Evolutionary conservation across 2,888 invertebrate genomes (phyloP), one percentile per base, ranked within the genome.

Genomic region (Archips xylosteana): DNA sequence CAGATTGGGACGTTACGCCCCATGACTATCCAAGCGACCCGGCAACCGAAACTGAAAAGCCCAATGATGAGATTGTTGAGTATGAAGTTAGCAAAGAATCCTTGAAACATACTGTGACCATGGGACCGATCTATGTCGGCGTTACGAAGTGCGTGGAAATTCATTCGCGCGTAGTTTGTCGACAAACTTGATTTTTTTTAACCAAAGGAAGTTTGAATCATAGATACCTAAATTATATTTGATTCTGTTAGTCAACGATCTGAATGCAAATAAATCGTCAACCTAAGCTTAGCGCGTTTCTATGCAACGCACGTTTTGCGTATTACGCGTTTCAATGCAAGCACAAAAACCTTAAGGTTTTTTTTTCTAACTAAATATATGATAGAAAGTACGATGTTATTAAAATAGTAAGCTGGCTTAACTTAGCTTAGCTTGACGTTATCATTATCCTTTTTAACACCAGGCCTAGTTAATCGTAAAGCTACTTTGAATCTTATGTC

Each of bases 111-210:
- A 10, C 10, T n/a, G 60, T 36, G 0, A 49, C 13, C 6, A 1
- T 6, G 6, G 39, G 6, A 39, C n/a, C 12, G n/a, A 39, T 2
- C 54, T 13, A 67, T 45, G 3, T 4, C 34, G 47, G 54, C 1
- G 42, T 23, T 32, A 15, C 67, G 10, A 67, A 67, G 36, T 72
- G 72, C 36, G 51, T 67, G 10, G 72, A 72, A 23, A 67, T 62
- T 13, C 61, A 72, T 47, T 54, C 51, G 12, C 61, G 67, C 10
- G 62, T 72, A 36, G 67, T 72, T 13, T 72, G 72, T 47, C 32
- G 67, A 3, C 54, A 45, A 9, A 45, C 57, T 23, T 65, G 49
- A 23, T 3, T 36, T 3, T 6, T 23, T 54, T 54, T 54, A 9
- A n/a, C 3, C 2, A n/a, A 5, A 23, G 15, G 54, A 15, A 3